These are phyloP conservation scores for Melanostigma gelatinosum DNA, from an alignment of 2,113 vertebrate genomes.

Conservation along the genomic window DNA sequence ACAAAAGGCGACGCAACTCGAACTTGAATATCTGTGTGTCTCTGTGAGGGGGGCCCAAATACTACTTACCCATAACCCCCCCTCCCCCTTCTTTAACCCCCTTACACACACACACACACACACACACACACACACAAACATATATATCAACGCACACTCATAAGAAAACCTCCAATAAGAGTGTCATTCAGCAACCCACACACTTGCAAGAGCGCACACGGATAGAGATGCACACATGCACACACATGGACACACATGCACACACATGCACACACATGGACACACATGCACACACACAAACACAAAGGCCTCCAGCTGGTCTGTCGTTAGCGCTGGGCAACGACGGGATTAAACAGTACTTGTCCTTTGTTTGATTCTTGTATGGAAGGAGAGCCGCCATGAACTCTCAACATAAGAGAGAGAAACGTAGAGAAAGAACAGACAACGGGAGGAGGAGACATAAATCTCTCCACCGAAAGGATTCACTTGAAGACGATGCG, in stretches of 20 bases:
- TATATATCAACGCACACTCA: neutral
- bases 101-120: neutral
- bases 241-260: neutral
- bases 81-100: neutral
- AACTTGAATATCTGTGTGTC: constrained; percentile 82
- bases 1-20: constrained; percentile 82
- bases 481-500: constrained; percentile 13
- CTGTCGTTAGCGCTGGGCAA: constrained; percentile 66
- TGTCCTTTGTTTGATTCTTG: constrained; percentile 73
- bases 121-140: neutral
- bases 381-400: constrained; percentile 52
- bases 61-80: constrained; percentile 54
- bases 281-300: constrained; percentile 36
- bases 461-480: constrained; percentile 31
- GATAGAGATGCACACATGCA: neutral
- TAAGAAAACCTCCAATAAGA: constrained; percentile 28
- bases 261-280: constrained; percentile 7
- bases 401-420: constrained; percentile 37
- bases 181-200: constrained; percentile 31
- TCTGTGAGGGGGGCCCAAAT: constrained; percentile 52
- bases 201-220: constrained; percentile 19
- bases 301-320: constrained; percentile 73
- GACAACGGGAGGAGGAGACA: neutral
- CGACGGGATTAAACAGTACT: constrained; percentile 73
- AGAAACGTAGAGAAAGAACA: constrained; percentile 1